These are phyloP conservation scores for Acanthacorydalis orientalis DNA, from an alignment of 2,888 invertebrate species.

Conservation along the genomic window DNA sequence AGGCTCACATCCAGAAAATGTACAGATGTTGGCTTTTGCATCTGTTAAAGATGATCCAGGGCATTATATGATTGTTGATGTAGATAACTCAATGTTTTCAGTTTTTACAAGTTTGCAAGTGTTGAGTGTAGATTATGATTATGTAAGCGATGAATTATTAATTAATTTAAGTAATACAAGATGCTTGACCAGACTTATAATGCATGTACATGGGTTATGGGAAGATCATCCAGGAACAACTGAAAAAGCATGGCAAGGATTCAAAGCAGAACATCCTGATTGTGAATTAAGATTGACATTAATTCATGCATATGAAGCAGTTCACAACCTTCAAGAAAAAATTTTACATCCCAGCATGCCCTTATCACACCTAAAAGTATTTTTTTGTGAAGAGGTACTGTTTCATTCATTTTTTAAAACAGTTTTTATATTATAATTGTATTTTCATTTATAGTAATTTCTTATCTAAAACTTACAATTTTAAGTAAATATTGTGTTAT, in stretches of 20 bases:
- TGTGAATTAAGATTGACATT: constrained; percentile 41
- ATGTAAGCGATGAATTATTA: constrained; percentile 31
- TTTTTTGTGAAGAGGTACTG: constrained; percentile 51
- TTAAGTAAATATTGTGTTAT: too few relatives aligned
- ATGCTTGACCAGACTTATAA: constrained; percentile 39
- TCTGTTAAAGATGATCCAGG: constrained; percentile 58
- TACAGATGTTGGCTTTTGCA: constrained; percentile 47
- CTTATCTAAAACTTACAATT: too few relatives aligned
- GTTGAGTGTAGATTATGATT: constrained; percentile 39
- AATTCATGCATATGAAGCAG: constrained; percentile 52
- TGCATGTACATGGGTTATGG: constrained; percentile 53
- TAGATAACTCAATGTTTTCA: constrained; percentile 37
- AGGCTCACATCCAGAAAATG: constrained; percentile 29
- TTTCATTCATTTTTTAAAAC: neutral
- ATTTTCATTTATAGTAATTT: too few relatives aligned
- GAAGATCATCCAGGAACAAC: constrained; percentile 43
- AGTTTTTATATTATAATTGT: neutral
- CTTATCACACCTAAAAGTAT: constrained; percentile 50
- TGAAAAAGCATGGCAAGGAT: constrained; percentile 43
- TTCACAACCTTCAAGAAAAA: constrained; percentile 38
- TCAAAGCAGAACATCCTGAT: constrained; percentile 33
- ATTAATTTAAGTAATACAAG: constrained; percentile 17
- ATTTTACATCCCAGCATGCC: constrained; percentile 55
- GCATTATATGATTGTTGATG: constrained; percentile 38
- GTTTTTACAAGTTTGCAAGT: constrained; percentile 39